Conservation (phyloP, 2,888 invertebrate genomes). For the Seira sanloemensis region DNA sequence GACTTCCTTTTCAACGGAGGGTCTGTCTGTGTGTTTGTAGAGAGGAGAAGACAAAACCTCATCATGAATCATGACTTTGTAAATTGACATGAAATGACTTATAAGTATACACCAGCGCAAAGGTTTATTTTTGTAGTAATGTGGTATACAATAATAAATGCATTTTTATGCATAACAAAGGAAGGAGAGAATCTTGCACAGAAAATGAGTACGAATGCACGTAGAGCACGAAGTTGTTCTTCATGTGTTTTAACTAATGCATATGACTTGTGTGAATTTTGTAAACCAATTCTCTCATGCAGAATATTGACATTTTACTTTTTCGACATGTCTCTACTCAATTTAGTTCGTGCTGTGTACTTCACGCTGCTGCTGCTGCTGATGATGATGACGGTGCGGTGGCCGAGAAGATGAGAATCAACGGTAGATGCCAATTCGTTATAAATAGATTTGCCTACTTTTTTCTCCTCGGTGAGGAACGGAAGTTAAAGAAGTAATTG, state of each 20-base stretch:
- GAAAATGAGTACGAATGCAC: neutral
- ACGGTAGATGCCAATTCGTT: slow-evolving; percentile 44
- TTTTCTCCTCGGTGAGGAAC: neutral
- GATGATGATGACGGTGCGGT: neutral
- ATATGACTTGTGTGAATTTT: slow-evolving; percentile 45
- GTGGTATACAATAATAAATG: neutral
- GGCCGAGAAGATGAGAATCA: neutral
- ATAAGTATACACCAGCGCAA: neutral
- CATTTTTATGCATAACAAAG: neutral
- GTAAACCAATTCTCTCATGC: slow-evolving; percentile 41
- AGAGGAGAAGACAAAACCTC: neutral
- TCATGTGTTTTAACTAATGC: neutral
- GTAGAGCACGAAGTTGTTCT: neutral
- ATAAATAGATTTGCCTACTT: slow-evolving; percentile 51
- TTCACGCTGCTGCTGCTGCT: neutral
- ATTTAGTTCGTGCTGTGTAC: slow-evolving; percentile 15
- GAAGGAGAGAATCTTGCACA: neutral
- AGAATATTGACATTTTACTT: slow-evolving; percentile 45
- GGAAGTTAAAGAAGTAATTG: slow-evolving; percentile 28
- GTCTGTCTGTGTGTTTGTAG: neutral
- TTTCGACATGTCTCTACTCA: slow-evolving; percentile 41
- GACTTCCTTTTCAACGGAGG: neutral
- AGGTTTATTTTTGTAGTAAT: neutral
- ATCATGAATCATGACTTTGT: slow-evolving; percentile 4
- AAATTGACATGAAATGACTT: neutral